Base-by-base conservation (phyloP, 1,140 invertebrate genomes). In the Stegodyphus dumicola region DNA sequence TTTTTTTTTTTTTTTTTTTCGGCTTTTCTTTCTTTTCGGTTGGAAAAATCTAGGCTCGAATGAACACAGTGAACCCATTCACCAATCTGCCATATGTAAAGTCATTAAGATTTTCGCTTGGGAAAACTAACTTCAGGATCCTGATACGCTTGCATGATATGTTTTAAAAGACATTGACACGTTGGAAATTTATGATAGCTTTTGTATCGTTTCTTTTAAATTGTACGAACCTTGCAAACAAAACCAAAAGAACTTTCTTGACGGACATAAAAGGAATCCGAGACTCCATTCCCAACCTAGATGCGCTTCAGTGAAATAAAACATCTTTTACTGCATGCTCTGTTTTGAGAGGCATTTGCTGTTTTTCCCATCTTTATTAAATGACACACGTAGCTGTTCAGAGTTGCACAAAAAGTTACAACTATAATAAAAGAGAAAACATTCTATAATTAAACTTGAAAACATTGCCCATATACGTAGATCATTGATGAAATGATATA, bases 81-180 rank as follows among this genome's bases (percentile, higher is more conserved):
- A 60, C 15, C 9, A 15, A 60, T 10, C 15, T 60, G 9, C 56
- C 15, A 15, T 60, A 60, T 15, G 56, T 15, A 67, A 67, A 67
- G 65, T 67, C 65, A 67, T 67, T 67, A 67, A 67, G 65, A 67
- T 67, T 67, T 67, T 15, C 65, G 17, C 65, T 17, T 67, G 65
- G 65, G 65, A 67, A 15, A 7, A 17, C 65, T 18, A 17, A 67
- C 65, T 67, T 67, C 9, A 15, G 65, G 11, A 17, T 15, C 7
- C 65, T 67, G 65, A 67, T n/a, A 67, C 65, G 65, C 65, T 67
- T 67, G 65, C 17, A 9, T 67, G 65, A 17, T 6, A 67, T 7
- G 65, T 67, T 67, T 67, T 67, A 67, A 67, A 67, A 67, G 65
- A 7, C 65, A 67, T 67, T 67, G 65, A 67, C 65, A 67, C 65